Evolutionary conservation across 2,888 invertebrate genomes (phyloP).

Genomic region (Chromoteleia sp.): DNA sequence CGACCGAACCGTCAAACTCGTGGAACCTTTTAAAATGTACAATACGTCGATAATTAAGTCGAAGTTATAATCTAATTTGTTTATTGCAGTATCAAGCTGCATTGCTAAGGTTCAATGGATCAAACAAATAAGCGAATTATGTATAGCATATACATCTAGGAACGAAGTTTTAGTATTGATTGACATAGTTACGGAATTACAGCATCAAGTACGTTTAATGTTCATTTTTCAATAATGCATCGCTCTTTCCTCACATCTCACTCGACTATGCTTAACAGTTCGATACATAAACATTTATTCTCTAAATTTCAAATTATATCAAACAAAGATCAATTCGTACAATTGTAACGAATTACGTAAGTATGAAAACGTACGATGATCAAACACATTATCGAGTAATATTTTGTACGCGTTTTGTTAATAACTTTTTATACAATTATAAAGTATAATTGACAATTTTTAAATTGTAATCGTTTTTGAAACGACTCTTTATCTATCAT

Average conservation of each 20-base stretch:
- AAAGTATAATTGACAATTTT: too few species aligned
- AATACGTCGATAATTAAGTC: conserved; percentile 38
- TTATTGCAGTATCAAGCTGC: conserved; percentile 25
- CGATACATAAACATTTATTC: not conserved
- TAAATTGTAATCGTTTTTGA: too few species aligned
- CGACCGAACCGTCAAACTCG: conserved; percentile 1
- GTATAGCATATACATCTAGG: conserved; percentile 36
- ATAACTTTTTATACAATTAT: too few species aligned
- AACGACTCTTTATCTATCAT: too few species aligned
- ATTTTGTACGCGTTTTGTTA: too few species aligned
- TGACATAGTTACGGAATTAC: conserved; percentile 58
- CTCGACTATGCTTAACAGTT: not conserved
- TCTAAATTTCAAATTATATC: too few species aligned
- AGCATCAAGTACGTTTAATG: conserved; percentile 47
- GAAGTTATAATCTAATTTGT: conserved; percentile 40
- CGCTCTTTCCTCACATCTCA: conserved; percentile 1
- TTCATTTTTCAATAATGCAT: conserved; percentile 44
- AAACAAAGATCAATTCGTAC: too few species aligned
- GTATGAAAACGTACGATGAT: too few species aligned
- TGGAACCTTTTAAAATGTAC: conserved; percentile 20
- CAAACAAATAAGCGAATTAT: conserved; percentile 50
- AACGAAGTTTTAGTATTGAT: conserved; percentile 55
- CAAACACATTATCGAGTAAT: too few species aligned
- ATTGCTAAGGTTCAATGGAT: conserved; percentile 41
- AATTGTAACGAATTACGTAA: too few species aligned